Conservation (phyloP, 2,888 invertebrate genomes). For the Choristoneura rosaceana region DNA sequence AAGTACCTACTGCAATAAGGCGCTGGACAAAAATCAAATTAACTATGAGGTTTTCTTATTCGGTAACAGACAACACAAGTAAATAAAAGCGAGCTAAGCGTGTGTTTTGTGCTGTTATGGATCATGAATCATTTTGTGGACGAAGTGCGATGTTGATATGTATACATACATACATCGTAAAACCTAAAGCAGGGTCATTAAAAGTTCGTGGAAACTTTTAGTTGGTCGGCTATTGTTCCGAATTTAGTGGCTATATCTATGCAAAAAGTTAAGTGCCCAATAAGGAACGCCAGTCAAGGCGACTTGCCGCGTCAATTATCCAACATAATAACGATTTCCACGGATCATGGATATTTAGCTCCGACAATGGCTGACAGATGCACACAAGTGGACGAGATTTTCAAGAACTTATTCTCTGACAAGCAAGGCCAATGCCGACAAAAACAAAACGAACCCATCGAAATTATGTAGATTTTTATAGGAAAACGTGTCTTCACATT, state of each 20-base stretch:
- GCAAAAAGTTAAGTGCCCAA: conserved; percentile 56
- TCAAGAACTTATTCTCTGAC: conserved; percentile 63
- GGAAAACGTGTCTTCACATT: conserved; percentile 26
- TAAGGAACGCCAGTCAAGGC: conserved; percentile 66
- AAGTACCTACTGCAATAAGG: not conserved
- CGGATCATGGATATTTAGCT: conserved; percentile 70
- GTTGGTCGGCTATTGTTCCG: conserved; percentile 42
- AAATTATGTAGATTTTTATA: conserved; percentile 32
- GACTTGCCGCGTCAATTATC: conserved; percentile 63
- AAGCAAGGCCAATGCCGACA: conserved; percentile 62
- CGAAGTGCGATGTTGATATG: conserved; percentile 4
- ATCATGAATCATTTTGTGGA: not conserved
- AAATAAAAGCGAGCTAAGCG: no score
- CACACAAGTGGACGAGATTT: conserved; percentile 48
- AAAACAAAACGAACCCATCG: conserved; percentile 40
- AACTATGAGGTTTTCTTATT: not conserved
- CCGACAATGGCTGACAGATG: conserved; percentile 58
- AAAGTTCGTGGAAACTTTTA: conserved; percentile 51
- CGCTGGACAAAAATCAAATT: not conserved
- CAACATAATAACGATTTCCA: conserved; percentile 71
- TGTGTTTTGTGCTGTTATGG: not conserved
- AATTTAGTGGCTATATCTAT: conserved; percentile 41
- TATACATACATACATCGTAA: no score
- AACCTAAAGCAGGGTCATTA: conserved; percentile 33
- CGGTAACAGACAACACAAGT: no score